Conservation (phyloP, 2,113 vertebrate species). For the Petrocephalus microphthalmus region DNA sequence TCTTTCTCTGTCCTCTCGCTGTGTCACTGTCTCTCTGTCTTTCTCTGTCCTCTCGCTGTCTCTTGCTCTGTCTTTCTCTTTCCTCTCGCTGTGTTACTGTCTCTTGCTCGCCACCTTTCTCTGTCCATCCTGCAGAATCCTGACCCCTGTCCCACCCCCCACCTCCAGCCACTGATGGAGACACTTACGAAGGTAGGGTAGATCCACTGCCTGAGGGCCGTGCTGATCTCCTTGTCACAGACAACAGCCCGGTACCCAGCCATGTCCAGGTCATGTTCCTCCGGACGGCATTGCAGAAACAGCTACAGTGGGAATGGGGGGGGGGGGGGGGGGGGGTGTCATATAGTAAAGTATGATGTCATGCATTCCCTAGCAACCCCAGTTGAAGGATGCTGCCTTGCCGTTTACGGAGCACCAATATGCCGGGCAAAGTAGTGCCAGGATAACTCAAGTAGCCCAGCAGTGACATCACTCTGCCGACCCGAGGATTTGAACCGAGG, state of each 20-base stretch:
- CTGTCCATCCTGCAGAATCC: neutral
- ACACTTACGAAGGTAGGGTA: slow-evolving; percentile 80
- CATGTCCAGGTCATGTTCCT: slow-evolving; percentile 69
- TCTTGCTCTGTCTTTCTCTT: neutral
- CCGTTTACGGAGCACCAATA: neutral
- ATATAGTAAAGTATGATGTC: neutral
- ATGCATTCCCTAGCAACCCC: neutral
- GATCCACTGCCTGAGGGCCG: slow-evolving; percentile 59
- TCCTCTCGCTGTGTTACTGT: too few species aligned
- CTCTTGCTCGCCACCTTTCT: neutral
- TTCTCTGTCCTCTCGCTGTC: neutral
- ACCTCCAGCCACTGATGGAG: neutral
- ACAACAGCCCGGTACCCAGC: slow-evolving; percentile 52
- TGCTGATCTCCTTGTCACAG: slow-evolving; percentile 62
- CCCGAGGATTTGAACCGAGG: neutral
- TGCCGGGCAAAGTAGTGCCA: neutral
- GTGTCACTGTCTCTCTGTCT: neutral
- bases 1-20: neutral
- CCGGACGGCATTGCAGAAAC: slow-evolving; percentile 63
- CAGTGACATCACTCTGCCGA: neutral
- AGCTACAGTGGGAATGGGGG: slow-evolving; percentile 47
- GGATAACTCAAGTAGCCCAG: neutral
- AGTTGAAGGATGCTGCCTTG: neutral
- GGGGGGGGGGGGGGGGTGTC: neutral
- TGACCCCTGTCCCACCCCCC: neutral